Evolutionary conservation across 2,797 vertebrate species (phyloP).

Genomic region (Microctenopoma steveboyesi): DNA sequence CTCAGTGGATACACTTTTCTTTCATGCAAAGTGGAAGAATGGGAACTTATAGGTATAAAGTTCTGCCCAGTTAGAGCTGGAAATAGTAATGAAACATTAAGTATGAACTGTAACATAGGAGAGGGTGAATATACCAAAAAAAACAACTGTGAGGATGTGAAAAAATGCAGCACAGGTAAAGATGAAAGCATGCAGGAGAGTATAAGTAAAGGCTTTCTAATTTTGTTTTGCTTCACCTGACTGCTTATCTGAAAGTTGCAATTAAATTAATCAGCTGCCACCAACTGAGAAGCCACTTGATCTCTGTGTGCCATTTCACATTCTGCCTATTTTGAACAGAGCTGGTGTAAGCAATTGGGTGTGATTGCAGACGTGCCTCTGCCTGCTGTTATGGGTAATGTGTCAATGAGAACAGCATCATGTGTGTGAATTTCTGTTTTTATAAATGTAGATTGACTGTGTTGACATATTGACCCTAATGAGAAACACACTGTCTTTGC

Average conservation of each 20-base stretch:
- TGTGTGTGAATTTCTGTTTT: conserved; percentile 21
- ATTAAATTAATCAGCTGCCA: conserved; percentile 65
- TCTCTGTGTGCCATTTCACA: conserved; percentile 18
- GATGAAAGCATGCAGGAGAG: conserved; percentile 15
- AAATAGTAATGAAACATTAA: not conserved
- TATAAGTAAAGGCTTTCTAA: conserved; percentile 55
- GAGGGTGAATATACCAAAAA: not conserved
- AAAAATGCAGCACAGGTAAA: conserved; percentile 9
- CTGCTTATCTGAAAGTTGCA: conserved; percentile 61
- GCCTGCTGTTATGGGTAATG: conserved; percentile 22
- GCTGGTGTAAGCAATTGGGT: conserved; percentile 42
- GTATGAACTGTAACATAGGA: not conserved
- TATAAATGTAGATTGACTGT: conserved; percentile 19
- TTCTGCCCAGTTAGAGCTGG: not conserved
- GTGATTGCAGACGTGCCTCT: conserved; percentile 30
- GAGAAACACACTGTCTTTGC: not conserved
- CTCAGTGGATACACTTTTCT: not conserved
- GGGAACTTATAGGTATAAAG: no score
- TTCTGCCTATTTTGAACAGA: conserved; percentile 48
- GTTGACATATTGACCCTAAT: not conserved
- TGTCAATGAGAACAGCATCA: conserved; percentile 37
- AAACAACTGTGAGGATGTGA: not conserved
- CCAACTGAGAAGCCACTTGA: conserved; percentile 28
- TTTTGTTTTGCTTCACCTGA: conserved; percentile 54
- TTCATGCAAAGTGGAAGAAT: not conserved